phyloP scores from a whole-genome alignment of 2,888 invertebrate species.

The Erpobdella octoculata region DNA sequence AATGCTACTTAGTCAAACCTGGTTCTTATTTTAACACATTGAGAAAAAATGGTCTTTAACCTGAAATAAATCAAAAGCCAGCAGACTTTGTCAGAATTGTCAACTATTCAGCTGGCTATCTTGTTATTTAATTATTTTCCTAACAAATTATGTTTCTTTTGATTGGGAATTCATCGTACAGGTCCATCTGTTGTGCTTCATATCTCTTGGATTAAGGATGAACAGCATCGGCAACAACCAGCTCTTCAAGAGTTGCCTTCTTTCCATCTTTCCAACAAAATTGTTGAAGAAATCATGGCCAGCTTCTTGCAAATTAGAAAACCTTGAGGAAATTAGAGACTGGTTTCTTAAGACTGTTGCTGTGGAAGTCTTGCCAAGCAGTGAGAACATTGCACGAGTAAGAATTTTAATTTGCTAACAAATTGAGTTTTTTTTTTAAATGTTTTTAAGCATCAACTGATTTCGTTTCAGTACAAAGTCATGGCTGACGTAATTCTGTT shows the following conservation, averaged over 20 bases:
- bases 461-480: constrained; percentile 16
- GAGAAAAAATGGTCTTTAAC: no score
- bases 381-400: not conserved
- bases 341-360: constrained; percentile 17
- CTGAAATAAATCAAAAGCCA: no score
- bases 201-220: constrained; percentile 71
- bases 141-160: not conserved
- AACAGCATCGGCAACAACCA: constrained; percentile 51
- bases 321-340: not conserved
- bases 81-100: no score
- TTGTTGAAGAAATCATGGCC: not conserved
- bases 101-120: no score
- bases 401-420: no score
- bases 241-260: constrained; percentile 61
- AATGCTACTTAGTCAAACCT: no score
- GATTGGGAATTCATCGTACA: constrained; percentile 28
- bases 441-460: not conserved
- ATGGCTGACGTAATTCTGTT: not conserved
- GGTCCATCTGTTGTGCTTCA: constrained; percentile 66
- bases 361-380: not conserved
- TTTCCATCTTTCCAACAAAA: constrained; percentile 58
- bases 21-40: no score
- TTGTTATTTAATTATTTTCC: no score
- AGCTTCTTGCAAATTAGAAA: not conserved
- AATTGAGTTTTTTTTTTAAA: no score